Conservation (phyloP, 1,140 invertebrate species). For the Diabrotica undecimpunctata region DNA sequence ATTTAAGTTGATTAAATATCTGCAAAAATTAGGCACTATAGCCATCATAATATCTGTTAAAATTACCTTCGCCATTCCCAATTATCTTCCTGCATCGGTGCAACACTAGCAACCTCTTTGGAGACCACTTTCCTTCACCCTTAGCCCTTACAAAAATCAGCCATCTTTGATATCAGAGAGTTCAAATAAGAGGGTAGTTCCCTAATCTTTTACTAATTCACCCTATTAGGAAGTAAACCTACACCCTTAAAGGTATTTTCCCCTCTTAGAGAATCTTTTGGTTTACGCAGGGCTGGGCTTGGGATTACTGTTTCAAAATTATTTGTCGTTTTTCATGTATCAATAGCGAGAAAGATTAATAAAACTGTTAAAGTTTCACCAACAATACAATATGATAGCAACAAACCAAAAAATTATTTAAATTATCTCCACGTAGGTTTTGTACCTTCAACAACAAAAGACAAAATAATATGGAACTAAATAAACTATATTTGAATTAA, state of each 20-base stretch:
- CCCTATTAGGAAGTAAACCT: conserved; percentile 40
- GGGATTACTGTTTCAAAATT: no score
- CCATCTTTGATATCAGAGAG: conserved; percentile 34
- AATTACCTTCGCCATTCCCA: neutral
- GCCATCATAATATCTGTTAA: no score
- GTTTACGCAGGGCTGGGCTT: conserved; percentile 9
- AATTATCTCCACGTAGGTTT: no score
- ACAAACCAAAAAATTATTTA: no score
- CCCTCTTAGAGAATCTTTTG: conserved; percentile 3
- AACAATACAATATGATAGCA: no score
- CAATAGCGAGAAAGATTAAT: no score
- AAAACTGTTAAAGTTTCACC: no score
- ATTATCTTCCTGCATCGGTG: neutral
- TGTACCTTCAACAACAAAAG: neutral
- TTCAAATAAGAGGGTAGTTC: conserved; percentile 36
- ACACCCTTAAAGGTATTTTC: conserved; percentile 30
- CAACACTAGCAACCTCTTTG: neutral
- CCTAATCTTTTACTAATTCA: conserved; percentile 42
- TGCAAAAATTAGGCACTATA: no score
- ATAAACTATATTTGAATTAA: no score
- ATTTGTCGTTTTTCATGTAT: no score
- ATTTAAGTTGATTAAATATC: no score
- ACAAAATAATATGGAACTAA: conserved; percentile 6
- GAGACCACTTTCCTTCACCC: conserved; percentile 4
- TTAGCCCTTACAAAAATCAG: conserved; percentile 31